Base-by-base conservation (phyloP, 2,797 vertebrate genomes). In the Vultur gryphus region DNA sequence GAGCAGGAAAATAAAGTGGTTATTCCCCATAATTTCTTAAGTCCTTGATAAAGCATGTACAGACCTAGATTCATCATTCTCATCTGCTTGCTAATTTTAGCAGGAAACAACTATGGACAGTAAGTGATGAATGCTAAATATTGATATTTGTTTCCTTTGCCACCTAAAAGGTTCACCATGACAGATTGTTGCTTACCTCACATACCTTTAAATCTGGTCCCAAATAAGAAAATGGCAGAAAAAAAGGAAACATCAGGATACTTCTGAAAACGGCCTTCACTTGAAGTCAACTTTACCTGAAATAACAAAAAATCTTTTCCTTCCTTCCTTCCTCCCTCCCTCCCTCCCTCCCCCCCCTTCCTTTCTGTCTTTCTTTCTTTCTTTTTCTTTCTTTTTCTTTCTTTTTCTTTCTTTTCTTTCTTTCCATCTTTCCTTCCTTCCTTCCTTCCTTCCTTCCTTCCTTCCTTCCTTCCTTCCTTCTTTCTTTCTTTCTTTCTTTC, bases 381-480 rank as follows among this genome's bases (percentile, higher is more conserved):
- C 11, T 31, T n/a, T 35, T 12, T 19, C 31, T n/a, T 10, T 18
- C 33, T 33, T 35, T 11, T 29, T 35, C 31, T 43, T 17, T 5
- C 4, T 29, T 44, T 35, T 11, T 19, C 31, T n/a, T 10, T 18
- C 33, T 35, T 11, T 29, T 35, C 31, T 41, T 44, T 10, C 62
- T 29, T 44, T 17, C 18, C 39, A 31, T 7, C 37, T 20, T 17
- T 5, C 4, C 31, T 19, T 18, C 7, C 28, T 31, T 59, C 16
- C 26, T 13, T 43, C 12, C 7, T 14, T 49, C 16, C 19, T 8
- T 59, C 3, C 23, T 26, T 16, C 41, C 5, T 61, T 17, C 6
- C 7, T 16, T 9, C 9, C 5, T 11, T 4, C 4, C 4, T 6
- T 33, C 2, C 20, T 8, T 10, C 2, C 16, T 5, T 6, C 9